phyloP scores from a whole-genome alignment of 2,797 vertebrate genomes.

The Anableps anableps region DNA sequence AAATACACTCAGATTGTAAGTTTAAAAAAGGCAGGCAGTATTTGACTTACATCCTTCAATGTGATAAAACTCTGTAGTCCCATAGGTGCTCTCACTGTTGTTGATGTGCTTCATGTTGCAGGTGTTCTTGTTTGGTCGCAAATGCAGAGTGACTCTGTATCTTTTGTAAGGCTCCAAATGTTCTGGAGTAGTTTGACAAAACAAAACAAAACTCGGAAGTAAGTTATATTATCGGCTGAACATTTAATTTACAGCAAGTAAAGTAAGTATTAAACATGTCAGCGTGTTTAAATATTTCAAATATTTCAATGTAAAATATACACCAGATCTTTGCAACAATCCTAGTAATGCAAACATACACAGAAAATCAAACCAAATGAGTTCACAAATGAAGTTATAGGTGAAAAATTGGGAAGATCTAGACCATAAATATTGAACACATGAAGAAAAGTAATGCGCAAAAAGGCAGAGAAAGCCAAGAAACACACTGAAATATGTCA shows the following conservation, averaged over 20 bases:
- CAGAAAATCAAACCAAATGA: neutral
- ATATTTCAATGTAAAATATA: neutral
- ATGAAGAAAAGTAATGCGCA: neutral
- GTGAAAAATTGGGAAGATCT: neutral
- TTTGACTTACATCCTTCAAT: constrained; percentile 82
- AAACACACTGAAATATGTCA: neutral
- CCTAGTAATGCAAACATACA: neutral
- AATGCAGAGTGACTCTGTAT: constrained; percentile 81
- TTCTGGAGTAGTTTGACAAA: constrained; percentile 40
- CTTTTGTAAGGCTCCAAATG: constrained; percentile 77
- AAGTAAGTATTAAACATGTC: neutral
- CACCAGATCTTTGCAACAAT: neutral
- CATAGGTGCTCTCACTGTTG: constrained; percentile 78
- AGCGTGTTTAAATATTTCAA: neutral
- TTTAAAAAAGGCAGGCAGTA: neutral
- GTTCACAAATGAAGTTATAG: neutral
- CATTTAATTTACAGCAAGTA: neutral
- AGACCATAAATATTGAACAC: neutral
- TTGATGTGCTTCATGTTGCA: constrained; percentile 77
- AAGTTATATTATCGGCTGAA: neutral
- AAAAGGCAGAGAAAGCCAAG: neutral
- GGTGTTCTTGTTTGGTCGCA: constrained; percentile 55
- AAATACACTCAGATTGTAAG: neutral
- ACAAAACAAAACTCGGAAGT: neutral
- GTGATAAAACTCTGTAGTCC: constrained; percentile 74